Conservation (phyloP, 2,888 invertebrate species). For the Oscheius sp. region DNA sequence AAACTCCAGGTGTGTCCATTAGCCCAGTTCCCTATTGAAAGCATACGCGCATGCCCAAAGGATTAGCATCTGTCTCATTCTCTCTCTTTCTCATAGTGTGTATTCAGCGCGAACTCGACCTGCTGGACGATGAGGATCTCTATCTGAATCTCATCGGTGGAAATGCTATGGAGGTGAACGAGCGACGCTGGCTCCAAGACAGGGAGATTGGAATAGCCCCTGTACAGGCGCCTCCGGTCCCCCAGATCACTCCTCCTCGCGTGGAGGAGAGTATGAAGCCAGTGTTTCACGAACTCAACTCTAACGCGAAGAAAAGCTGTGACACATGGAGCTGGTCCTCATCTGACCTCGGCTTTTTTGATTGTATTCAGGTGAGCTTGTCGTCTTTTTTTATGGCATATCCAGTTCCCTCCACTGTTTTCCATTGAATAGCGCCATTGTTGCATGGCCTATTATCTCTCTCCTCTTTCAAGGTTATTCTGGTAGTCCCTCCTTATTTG, state of each 20-base stretch:
- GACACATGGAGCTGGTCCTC: slow-evolving; percentile 37
- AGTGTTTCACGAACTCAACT: slow-evolving; percentile 34
- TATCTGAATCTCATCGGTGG: slow-evolving; percentile 53
- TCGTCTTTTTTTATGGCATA: background rate
- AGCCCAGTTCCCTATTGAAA: background rate
- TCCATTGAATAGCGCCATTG: slow-evolving; percentile 22
- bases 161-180: slow-evolving; percentile 44
- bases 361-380: slow-evolving; percentile 42
- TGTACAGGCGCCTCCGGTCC: slow-evolving; percentile 38
- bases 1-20: slow-evolving; percentile 52
- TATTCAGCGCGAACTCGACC: slow-evolving; percentile 58
- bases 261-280: slow-evolving; percentile 32
- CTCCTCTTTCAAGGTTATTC: slow-evolving; percentile 26
- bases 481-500: slow-evolving; percentile 10
- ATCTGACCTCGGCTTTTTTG: slow-evolving; percentile 39
- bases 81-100: slow-evolving; percentile 15
- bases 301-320: slow-evolving; percentile 46
- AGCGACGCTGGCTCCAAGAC: slow-evolving; percentile 39
- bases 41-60: slow-evolving; percentile 7
- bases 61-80: background rate
- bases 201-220: no score
- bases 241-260: slow-evolving; percentile 36
- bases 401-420: slow-evolving; percentile 1
- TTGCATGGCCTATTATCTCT: slow-evolving; percentile 34
- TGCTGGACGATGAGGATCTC: slow-evolving; percentile 62